Percentiles rank a stretch among this genome's conserved stretches.
Conservation (phyloP, 1,140 invertebrate species). For the Drosophila bipectinata region DNA sequence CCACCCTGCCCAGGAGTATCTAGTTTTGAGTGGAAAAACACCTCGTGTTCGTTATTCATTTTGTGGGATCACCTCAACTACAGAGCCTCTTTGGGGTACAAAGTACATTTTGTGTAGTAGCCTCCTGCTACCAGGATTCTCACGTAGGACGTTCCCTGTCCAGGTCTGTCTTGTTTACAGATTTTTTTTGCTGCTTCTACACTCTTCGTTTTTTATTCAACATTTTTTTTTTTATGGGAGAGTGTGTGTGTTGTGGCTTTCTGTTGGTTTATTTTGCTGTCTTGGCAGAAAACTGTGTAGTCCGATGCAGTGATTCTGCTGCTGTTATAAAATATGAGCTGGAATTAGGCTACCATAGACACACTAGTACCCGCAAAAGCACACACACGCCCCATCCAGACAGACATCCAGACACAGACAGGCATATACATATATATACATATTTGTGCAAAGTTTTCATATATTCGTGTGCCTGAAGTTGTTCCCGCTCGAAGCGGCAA, state of each 20-base stretch:
- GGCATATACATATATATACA: constrained; percentile 30
- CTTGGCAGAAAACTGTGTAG: constrained; percentile 51
- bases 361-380: constrained; percentile 29
- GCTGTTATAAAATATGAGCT: constrained; percentile 78
- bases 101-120: constrained; percentile 7
- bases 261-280: constrained; percentile 41
- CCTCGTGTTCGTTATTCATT: constrained; percentile 3
- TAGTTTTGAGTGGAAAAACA: too few relatives aligned
- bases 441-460: constrained; percentile 70
- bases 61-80: constrained; percentile 16
- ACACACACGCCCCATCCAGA: constrained; percentile 23
- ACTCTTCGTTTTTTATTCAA: constrained; percentile 3
- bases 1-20: too few relatives aligned
- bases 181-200: constrained; percentile 12
- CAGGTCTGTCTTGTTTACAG: constrained; percentile 51
- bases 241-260: constrained; percentile 2
- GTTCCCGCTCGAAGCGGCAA: constrained; percentile 24
- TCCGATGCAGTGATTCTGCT: constrained; percentile 77
- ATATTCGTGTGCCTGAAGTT: constrained; percentile 61
- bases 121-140: constrained; percentile 1
- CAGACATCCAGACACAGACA: constrained; percentile 11
- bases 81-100: neutral
- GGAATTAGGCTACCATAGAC: constrained; percentile 63
- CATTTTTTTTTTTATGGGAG: neutral
- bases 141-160: constrained; percentile 44